A percentile compares a stretch with the other conserved stretches of the same genome.
These are phyloP conservation scores for Oryzias sinensis DNA, from an alignment of 2,797 vertebrate species.

Conservation along the genomic window DNA sequence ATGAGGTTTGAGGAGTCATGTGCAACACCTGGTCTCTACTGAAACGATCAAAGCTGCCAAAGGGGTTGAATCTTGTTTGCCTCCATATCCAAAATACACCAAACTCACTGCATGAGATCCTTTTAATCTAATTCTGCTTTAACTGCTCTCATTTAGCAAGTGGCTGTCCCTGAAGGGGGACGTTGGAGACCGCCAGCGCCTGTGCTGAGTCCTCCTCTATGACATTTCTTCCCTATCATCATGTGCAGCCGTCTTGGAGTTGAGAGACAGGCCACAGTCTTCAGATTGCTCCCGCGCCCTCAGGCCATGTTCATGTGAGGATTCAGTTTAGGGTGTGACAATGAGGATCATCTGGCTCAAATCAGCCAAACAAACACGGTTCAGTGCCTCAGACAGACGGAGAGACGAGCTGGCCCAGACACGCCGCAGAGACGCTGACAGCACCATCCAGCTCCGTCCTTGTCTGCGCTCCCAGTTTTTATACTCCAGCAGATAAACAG, in stretches of 20 bases:
- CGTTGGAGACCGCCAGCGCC: neutral
- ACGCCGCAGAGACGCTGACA: constrained; percentile 33
- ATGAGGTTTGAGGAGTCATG: neutral
- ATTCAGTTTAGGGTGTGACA: constrained; percentile 64
- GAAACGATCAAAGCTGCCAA: neutral
- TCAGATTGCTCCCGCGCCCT: constrained; percentile 40
- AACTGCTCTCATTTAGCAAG: too few species aligned
- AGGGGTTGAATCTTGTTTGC: neutral
- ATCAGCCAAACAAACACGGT: constrained; percentile 56
- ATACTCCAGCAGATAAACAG: constrained; percentile 55
- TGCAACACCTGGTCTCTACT: neutral
- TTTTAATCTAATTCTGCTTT: too few species aligned
- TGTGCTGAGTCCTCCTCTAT: constrained; percentile 13
- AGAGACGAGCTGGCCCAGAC: constrained; percentile 46
- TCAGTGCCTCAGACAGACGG: constrained; percentile 42
- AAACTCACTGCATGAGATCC: too few species aligned
- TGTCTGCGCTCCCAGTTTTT: constrained; percentile 42
- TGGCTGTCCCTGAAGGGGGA: neutral
- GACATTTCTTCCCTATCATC: constrained; percentile 23
- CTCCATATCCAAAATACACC: too few species aligned
- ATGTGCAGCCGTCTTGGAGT: constrained; percentile 40
- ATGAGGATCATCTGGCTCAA: constrained; percentile 65
- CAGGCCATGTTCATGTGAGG: constrained; percentile 50
- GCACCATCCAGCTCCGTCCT: constrained; percentile 22
- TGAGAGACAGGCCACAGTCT: constrained; percentile 53